Evolutionary conservation across 1,140 invertebrate species (phyloP).

Genomic region (Samia ricini): DNA sequence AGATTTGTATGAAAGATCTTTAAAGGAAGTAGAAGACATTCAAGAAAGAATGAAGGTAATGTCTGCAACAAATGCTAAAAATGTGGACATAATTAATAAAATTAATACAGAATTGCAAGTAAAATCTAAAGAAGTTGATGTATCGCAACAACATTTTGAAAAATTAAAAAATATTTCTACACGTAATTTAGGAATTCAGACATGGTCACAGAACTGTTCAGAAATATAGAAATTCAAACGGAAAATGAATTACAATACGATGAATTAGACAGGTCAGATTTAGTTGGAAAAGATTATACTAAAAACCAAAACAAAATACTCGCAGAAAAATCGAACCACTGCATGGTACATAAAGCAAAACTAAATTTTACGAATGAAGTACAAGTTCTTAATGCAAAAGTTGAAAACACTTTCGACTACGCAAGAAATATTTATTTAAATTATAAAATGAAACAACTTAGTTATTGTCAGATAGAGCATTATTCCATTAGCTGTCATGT

Average conservation of each 20-base stretch:
- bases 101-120: constrained; percentile 26
- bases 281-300: constrained; percentile 1
- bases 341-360: constrained; percentile 13
- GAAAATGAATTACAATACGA: background rate
- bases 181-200: constrained; percentile 12
- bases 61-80: constrained; percentile 26
- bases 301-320: background rate
- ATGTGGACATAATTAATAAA: constrained; percentile 30
- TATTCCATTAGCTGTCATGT: constrained; percentile 39
- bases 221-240: constrained; percentile 15
- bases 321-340: constrained; percentile 1
- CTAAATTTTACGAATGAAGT: constrained; percentile 39
- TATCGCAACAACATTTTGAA: constrained; percentile 32
- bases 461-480: constrained; percentile 44
- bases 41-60: constrained; percentile 34
- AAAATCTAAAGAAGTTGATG: constrained; percentile 41
- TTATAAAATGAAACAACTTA: constrained; percentile 51
- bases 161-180: constrained; percentile 33
- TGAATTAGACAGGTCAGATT: background rate
- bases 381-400: constrained; percentile 43
- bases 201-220: background rate
- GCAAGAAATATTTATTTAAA: constrained; percentile 45
- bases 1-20: constrained; percentile 42
- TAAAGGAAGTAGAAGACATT: constrained; percentile 36
- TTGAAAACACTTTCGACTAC: constrained; percentile 39